Evolutionary conservation across 2,113 vertebrate species (phyloP).

Genomic region (Pandion haliaetus): DNA sequence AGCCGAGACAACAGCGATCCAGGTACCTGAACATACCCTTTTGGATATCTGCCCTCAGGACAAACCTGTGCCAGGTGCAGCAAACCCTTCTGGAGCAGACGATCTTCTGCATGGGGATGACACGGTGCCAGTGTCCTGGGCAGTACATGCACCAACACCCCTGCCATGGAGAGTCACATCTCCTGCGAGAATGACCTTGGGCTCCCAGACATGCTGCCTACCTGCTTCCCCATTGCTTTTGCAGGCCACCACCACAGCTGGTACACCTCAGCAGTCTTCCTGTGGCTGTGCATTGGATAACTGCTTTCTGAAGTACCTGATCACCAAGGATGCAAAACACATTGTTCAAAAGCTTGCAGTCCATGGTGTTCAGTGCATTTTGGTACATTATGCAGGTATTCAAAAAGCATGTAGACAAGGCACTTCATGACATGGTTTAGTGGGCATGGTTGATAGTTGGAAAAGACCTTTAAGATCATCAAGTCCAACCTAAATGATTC

Average conservation of each 20-base stretch:
- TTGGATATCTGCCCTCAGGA: neutral
- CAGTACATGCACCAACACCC: rapidly evolving
- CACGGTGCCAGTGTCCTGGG: rapidly evolving
- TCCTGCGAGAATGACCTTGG: rapidly evolving
- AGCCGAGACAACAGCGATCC: rapidly evolving
- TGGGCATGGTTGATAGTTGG: too few relatives aligned
- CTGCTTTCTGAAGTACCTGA: neutral
- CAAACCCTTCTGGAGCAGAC: neutral
- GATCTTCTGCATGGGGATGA: rapidly evolving
- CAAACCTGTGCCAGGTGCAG: neutral
- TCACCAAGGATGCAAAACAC: neutral
- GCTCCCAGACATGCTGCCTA: rapidly evolving
- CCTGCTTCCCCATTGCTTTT: neutral
- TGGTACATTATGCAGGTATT: too few relatives aligned
- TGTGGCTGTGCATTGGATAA: rapidly evolving
- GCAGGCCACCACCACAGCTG: neutral
- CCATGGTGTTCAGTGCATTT: neutral
- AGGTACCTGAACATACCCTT: rapidly evolving
- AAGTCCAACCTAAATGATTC: too few relatives aligned
- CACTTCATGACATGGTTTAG: too few relatives aligned
- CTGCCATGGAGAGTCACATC: neutral
- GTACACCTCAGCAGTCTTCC: rapidly evolving
- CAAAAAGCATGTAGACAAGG: too few relatives aligned
- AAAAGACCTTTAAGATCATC: too few relatives aligned
- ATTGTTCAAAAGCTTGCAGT: neutral